These are phyloP conservation scores for Clinocottus analis DNA, from an alignment of 2,113 vertebrate genomes.

Conservation along the genomic window DNA sequence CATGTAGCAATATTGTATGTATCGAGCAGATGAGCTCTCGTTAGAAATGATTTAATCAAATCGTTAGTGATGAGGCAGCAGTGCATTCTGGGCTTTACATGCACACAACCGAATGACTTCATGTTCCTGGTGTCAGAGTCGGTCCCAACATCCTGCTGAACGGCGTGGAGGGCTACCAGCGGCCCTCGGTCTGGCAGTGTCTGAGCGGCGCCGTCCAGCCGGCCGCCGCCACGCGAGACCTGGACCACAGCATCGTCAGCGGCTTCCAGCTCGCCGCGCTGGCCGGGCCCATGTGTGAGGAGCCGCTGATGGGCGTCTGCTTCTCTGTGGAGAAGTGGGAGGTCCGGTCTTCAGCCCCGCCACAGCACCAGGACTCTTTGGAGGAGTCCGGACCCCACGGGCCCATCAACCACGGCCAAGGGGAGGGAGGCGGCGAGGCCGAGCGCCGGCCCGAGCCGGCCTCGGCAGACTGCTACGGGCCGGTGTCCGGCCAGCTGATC, in stretches of 20 bases:
- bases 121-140: slow-evolving; percentile 75
- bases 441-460: slow-evolving; percentile 60
- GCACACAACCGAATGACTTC: not conserved
- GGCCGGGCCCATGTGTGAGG: slow-evolving; percentile 97
- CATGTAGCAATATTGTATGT: too few relatives aligned
- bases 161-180: slow-evolving; percentile 85
- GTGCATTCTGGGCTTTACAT: not conserved
- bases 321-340: slow-evolving; percentile 93
- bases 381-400: slow-evolving; percentile 41
- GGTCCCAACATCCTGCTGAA: slow-evolving; percentile 95
- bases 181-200: slow-evolving; percentile 90
- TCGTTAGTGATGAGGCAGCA: not conserved
- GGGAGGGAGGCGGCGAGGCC: not conserved
- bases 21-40: not conserved
- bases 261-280: slow-evolving; percentile 95
- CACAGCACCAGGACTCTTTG: slow-evolving; percentile 58
- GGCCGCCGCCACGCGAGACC: slow-evolving; percentile 76
- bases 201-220: slow-evolving; percentile 67
- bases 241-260: slow-evolving; percentile 93
- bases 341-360: slow-evolving; percentile 70
- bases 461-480: slow-evolving; percentile 88
- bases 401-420: not conserved
- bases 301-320: slow-evolving; percentile 98
- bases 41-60: not conserved
- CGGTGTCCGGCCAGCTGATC: slow-evolving; percentile 95